Evolutionary conservation across 2,113 vertebrate genomes (phyloP).

Genomic region (Speoplatyrhinus poulsoni): DNA sequence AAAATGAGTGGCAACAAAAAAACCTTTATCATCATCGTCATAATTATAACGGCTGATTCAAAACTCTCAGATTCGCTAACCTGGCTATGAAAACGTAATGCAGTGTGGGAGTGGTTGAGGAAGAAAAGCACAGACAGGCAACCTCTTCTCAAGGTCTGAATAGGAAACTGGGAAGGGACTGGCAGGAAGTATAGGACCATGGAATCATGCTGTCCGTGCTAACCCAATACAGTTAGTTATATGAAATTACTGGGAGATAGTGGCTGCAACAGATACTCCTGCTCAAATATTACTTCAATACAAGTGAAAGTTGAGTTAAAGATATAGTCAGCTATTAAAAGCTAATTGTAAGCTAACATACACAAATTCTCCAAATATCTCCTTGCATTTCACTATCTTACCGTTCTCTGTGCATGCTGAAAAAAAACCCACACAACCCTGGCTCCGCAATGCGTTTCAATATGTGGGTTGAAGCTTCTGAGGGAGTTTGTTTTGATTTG

Average conservation of each 20-base stretch:
- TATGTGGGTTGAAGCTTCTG: too few relatives aligned
- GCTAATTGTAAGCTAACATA: too few relatives aligned
- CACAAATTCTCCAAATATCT: too few relatives aligned
- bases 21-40: background rate
- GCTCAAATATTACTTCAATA: too few relatives aligned
- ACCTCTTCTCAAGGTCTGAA: slow-evolving; percentile 45
- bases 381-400: too few relatives aligned
- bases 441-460: too few relatives aligned
- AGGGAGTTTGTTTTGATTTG: too few relatives aligned
- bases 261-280: slow-evolving; percentile 2
- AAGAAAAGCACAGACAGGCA: slow-evolving; percentile 22
- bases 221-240: slow-evolving; percentile 22
- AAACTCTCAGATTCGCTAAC: background rate
- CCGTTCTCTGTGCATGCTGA: too few relatives aligned
- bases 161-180: slow-evolving; percentile 60
- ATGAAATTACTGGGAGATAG: slow-evolving; percentile 23
- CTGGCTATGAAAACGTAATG: too few relatives aligned
- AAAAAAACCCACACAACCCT: too few relatives aligned
- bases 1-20: background rate
- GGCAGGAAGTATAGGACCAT: slow-evolving; percentile 56
- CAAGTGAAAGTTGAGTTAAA: too few relatives aligned
- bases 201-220: slow-evolving; percentile 40
- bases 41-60: background rate
- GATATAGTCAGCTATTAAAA: too few relatives aligned
- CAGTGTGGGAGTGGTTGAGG: slow-evolving; percentile 17